Conservation (phyloP, 2,888 invertebrate species). For the Timema podura region DNA sequence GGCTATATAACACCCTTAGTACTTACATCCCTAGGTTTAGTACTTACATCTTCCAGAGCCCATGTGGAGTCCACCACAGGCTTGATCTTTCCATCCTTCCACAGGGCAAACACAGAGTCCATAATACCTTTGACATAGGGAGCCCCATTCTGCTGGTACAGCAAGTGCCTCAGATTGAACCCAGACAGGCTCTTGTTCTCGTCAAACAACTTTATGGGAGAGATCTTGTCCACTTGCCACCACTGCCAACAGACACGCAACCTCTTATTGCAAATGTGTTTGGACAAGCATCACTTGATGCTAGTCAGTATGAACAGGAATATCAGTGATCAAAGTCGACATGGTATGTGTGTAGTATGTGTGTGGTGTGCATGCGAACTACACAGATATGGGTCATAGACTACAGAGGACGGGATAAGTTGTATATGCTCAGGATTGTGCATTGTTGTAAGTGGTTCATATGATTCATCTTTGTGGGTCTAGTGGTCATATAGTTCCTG, state of each 20-base stretch:
- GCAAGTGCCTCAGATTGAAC: constrained; percentile 75
- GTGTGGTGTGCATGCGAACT: no score
- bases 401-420: no score
- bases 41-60: constrained; percentile 78
- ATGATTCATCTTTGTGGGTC: no score
- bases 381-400: no score
- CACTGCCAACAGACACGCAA: constrained; percentile 52
- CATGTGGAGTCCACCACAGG: constrained; percentile 80
- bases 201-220: constrained; percentile 81
- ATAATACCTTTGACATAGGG: constrained; percentile 68
- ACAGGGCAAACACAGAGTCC: constrained; percentile 67
- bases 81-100: constrained; percentile 73
- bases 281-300: no score
- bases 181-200: constrained; percentile 83
- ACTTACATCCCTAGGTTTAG: constrained; percentile 48
- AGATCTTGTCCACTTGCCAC: constrained; percentile 92
- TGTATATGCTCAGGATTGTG: no score
- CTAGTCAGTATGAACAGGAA: no score
- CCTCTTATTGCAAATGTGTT: no score
- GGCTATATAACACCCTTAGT: background rate
- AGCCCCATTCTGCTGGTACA: constrained; percentile 72
- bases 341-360: no score
- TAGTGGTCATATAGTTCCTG: no score
- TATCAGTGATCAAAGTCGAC: no score
- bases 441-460: no score